Conservation (phyloP, 1,140 invertebrate genomes). For the Drosophila quadrilineata region DNA sequence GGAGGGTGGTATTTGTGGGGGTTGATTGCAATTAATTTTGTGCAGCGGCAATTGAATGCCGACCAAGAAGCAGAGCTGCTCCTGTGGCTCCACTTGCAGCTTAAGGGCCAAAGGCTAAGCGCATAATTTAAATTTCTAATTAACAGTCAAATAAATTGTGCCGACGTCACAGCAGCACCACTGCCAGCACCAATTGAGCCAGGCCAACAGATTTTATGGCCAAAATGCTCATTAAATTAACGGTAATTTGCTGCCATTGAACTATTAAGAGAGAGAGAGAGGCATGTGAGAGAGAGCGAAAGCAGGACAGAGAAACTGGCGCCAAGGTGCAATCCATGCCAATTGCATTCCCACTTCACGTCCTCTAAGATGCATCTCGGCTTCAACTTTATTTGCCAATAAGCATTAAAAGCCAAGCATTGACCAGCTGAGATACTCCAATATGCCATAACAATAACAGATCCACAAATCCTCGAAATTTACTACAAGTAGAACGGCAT, state of each 20-base stretch:
- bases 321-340: conserved; percentile 1
- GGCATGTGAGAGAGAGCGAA: too few species aligned
- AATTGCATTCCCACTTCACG: not conserved
- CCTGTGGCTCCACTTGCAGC: not conserved
- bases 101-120: conserved; percentile 56
- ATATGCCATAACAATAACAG: too few species aligned
- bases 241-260: conserved; percentile 63
- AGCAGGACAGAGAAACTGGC: too few species aligned
- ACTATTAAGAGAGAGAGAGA: conserved; percentile 19
- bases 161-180: conserved; percentile 44
- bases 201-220: conserved; percentile 69
- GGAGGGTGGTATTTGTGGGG: not conserved
- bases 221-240: conserved; percentile 72
- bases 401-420: conserved; percentile 3
- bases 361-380: too few species aligned
- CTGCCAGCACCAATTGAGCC: too few species aligned
- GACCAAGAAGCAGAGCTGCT: not conserved
- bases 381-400: not conserved
- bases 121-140: conserved; percentile 78
- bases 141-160: conserved; percentile 78
- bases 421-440: too few species aligned
- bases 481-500: too few species aligned
- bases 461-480: too few species aligned
- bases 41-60: conserved; percentile 68
- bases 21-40: conserved; percentile 67